phyloP scores from a whole-genome alignment of 2,888 invertebrate species.

The Lasioglossum marginatum region DNA sequence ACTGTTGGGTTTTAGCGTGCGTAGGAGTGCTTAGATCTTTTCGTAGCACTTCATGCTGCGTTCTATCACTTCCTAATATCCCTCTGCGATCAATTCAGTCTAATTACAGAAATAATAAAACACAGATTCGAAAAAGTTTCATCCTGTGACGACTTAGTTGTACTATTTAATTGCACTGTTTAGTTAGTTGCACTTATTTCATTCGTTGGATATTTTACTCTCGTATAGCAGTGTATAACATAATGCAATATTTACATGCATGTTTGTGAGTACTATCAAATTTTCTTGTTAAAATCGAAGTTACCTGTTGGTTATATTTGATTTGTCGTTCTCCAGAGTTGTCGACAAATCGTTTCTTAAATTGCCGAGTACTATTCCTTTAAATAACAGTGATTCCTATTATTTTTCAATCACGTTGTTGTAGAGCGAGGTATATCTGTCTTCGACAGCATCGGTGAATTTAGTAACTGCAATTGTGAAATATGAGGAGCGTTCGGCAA shows the following conservation, averaged over 20 bases:
- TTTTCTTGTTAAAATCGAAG: no score
- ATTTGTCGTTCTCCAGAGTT: neutral
- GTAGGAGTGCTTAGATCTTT: neutral
- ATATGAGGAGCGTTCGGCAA: neutral
- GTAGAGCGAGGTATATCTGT: neutral
- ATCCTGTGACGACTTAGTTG: neutral
- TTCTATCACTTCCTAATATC: neutral
- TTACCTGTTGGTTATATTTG: neutral
- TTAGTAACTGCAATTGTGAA: neutral
- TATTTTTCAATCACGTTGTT: neutral
- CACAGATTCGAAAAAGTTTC: neutral
- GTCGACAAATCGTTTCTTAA: neutral
- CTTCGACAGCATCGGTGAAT: neutral
- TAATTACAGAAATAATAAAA: neutral
- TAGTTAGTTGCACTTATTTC: neutral
- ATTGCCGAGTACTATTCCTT: neutral
- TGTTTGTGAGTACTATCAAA: neutral
- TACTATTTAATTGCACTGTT: neutral
- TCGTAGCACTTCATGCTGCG: neutral
- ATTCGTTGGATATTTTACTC: neutral
- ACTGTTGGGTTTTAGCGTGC: neutral
- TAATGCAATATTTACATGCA: neutral
- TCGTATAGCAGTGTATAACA: neutral
- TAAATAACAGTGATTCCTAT: neutral
- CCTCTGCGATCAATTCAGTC: neutral